A percentile compares a stretch with the other conserved stretches of the same genome.
Evolutionary conservation across 2,113 vertebrate species (phyloP).

Genomic region (Ceyx melanurus): DNA sequence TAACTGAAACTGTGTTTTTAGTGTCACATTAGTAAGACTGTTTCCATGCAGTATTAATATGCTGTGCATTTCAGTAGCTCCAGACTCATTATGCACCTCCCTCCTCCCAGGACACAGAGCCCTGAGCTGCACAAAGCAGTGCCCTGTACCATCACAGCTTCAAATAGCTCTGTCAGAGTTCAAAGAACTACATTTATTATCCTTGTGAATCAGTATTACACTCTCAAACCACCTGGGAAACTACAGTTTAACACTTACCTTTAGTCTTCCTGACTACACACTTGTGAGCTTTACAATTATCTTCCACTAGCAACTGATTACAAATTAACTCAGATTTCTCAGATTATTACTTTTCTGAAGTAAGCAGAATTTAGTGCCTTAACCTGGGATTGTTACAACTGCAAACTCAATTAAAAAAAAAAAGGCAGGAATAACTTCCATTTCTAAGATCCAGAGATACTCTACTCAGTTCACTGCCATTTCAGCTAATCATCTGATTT

Average conservation of each 20-base stretch:
- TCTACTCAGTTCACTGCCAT: neutral
- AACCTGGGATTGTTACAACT: constrained; percentile 17
- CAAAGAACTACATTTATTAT: neutral
- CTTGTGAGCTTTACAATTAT: constrained; percentile 25
- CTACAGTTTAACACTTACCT: neutral
- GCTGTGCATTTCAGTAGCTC: neutral
- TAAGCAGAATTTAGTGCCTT: constrained; percentile 23
- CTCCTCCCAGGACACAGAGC: neutral
- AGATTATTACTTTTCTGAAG: constrained; percentile 37
- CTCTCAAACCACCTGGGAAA: neutral
- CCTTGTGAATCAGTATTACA: neutral
- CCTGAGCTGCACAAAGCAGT: neutral
- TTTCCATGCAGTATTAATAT: neutral
- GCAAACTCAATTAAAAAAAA: constrained; percentile 41
- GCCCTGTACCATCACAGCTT: neutral
- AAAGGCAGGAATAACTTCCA: constrained; percentile 45
- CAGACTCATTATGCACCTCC: neutral
- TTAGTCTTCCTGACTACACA: constrained; percentile 23
- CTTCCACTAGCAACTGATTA: constrained; percentile 49
- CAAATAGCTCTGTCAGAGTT: neutral
- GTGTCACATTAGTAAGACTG: neutral
- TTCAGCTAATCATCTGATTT: constrained; percentile 9
- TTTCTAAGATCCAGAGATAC: constrained; percentile 58
- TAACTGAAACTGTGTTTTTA: neutral
- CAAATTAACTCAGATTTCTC: constrained; percentile 43